Evolutionary conservation across 2,888 invertebrate genomes (phyloP).

Genomic region (Leptarthrus brevirostris): DNA sequence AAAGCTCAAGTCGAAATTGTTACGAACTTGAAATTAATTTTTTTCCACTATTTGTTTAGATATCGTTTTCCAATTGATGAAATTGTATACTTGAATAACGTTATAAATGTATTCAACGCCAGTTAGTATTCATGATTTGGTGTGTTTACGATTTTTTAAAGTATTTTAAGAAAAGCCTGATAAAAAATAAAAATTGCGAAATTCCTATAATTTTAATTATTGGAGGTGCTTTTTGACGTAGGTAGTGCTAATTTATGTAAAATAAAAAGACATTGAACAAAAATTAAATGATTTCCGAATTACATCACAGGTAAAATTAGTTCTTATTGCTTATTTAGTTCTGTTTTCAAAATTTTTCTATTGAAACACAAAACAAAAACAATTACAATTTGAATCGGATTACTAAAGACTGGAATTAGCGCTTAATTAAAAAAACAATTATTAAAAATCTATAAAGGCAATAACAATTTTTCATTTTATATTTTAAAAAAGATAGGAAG

Average conservation of each 20-base stretch:
- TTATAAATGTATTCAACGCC: no score
- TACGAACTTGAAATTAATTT: no score
- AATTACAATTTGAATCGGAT: no score
- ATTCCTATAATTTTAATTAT: background rate
- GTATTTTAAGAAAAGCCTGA: background rate
- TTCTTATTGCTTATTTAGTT: background rate
- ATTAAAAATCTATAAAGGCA: background rate
- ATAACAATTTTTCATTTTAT: background rate
- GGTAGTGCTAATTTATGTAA: background rate
- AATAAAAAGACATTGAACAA: background rate
- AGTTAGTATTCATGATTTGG: no score
- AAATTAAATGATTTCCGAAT: background rate
- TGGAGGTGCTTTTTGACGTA: background rate
- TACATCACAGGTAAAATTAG: no score
- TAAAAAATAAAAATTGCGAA: background rate
- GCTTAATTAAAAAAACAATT: background rate
- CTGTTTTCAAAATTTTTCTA: background rate
- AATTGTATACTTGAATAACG: no score
- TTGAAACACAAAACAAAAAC: constrained; percentile 14
- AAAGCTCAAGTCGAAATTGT: no score
- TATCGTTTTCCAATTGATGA: no score
- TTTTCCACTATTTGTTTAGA: no score
- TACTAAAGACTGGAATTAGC: constrained; percentile 28
- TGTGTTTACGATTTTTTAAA: no score
- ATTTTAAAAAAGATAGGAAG: background rate